phyloP scores from a whole-genome alignment of 1,140 invertebrate genomes.

The Papilio xuthus region DNA sequence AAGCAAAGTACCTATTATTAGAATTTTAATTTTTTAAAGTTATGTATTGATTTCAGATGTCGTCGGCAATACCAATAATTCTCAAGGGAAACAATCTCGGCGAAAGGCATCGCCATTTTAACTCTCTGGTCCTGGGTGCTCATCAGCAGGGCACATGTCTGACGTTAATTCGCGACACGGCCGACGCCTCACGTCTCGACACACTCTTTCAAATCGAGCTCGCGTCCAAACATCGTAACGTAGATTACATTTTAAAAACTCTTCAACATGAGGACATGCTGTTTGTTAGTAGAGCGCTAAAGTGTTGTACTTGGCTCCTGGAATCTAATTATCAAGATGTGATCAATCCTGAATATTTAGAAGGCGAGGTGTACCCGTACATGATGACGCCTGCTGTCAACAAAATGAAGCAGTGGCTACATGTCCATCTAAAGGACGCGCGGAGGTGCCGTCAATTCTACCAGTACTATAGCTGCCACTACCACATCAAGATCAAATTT shows the following conservation, averaged over 20 bases:
- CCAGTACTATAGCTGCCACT: conserved; percentile 55
- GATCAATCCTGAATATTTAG: conserved; percentile 59
- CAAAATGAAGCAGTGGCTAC: conserved; percentile 65
- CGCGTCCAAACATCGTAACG: conserved; percentile 55
- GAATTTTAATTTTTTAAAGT: conserved; percentile 15
- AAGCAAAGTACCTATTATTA: neutral
- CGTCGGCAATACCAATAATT: conserved; percentile 43
- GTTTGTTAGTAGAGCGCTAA: conserved; percentile 63
- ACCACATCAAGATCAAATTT: conserved; percentile 58
- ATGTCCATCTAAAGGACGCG: conserved; percentile 51
- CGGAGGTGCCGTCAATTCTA: conserved; percentile 61
- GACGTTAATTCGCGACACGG: conserved; percentile 43
- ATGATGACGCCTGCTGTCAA: conserved; percentile 63
- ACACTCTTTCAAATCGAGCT: conserved; percentile 67
- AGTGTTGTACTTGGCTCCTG: conserved; percentile 56
- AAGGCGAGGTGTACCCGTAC: conserved; percentile 55
- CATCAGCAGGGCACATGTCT: conserved; percentile 41
- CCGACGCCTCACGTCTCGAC: conserved; percentile 57
- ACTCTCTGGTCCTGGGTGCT: conserved; percentile 50
- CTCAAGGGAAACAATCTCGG: conserved; percentile 55
- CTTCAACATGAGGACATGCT: conserved; percentile 63
- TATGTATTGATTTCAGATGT: conserved; percentile 49
- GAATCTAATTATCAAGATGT: conserved; percentile 50
- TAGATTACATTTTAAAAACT: conserved; percentile 60
- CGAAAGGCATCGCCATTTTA: conserved; percentile 56